Evolutionary conservation across 2,113 vertebrate genomes (phyloP).

Genomic region (Pyxicephalus adspersus): DNA sequence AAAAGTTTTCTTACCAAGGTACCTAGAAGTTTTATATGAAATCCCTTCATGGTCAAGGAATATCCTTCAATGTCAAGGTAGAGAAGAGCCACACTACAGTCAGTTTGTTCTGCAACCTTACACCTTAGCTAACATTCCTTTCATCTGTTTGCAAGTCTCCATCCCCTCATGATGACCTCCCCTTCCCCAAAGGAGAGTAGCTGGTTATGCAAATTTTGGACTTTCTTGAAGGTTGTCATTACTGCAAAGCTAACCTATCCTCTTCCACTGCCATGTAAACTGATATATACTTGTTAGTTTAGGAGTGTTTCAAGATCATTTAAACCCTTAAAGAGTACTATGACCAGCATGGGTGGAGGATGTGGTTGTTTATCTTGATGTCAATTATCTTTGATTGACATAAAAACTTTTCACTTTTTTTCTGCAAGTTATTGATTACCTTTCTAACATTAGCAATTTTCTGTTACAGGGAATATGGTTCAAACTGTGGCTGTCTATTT

Average conservation of each 20-base stretch:
- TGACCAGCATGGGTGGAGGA: too few relatives aligned
- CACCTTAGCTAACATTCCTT: conserved; percentile 30
- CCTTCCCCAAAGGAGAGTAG: conserved; percentile 13
- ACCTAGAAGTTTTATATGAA: neutral
- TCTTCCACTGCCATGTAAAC: neutral
- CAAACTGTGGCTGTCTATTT: too few relatives aligned
- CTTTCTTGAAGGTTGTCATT: neutral
- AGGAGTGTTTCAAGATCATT: neutral
- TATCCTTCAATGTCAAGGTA: neutral
- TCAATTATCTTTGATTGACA: too few relatives aligned
- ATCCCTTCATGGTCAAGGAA: conserved; percentile 27
- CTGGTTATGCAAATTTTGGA: conserved; percentile 25
- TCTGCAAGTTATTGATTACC: too few relatives aligned
- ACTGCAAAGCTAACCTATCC: neutral
- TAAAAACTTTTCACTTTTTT: too few relatives aligned
- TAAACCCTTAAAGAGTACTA: too few relatives aligned
- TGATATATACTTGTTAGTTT: neutral
- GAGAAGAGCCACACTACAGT: neutral
- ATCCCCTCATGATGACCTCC: neutral
- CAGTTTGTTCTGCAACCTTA: conserved; percentile 17
- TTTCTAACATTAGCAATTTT: too few relatives aligned
- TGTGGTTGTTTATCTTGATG: too few relatives aligned
- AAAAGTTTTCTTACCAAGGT: conserved; percentile 22
- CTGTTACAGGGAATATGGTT: too few relatives aligned
- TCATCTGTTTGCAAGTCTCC: conserved; percentile 17